Base-by-base conservation (phyloP, 2,888 invertebrate genomes). In the Zhuqinia jingwanae region DNA sequence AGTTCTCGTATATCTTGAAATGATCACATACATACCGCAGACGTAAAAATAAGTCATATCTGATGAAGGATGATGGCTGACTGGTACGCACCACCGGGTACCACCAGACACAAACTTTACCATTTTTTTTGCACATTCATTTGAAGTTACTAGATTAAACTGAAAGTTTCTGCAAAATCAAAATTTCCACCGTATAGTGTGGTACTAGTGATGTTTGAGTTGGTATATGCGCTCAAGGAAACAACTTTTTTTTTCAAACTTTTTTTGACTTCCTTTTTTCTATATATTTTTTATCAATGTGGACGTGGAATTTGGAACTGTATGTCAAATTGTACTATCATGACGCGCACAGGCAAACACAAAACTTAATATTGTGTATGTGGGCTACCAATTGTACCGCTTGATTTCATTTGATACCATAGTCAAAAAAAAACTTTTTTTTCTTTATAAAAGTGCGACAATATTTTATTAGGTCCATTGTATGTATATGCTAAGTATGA, bases 401-500 rank as follows among this genome's bases (percentile, higher is more conserved):
- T 25, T 63, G n/a, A 63, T 63, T 63, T 30, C 30, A 30, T 30
- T 63, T 63, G 63, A 63, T 30, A 63, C 63, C 22, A 25, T 25
- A 27, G n/a, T 27, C 63, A n/a, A 30, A 27, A 22, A 17, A 13
- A 15, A 47, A n/a, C 47, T 73, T 60, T 58, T 36, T 13, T 36
- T 3, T n/a, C 15, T n/a, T 56, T 11, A 60, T 8, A 63, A 1
- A 30, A 63, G 30, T 30, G 30, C 63, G 76, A 30, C 56, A 36
- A 76, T 56, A 58, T 58, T 73, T 50, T 50, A 47, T 50, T 27
- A 47, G 73, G 50, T 47, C 63, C 47, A 73, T 63, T 47, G 73
- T 50, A 50, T 73, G 73, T 47, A 50, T 50, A 50, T 73, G 73
- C 22, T 36, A 77, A 56, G 76, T 56, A 58, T 77, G 76, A 77